These are phyloP conservation scores for Bucorvus abyssinicus DNA, from an alignment of 2,797 vertebrate genomes.

Conservation along the genomic window DNA sequence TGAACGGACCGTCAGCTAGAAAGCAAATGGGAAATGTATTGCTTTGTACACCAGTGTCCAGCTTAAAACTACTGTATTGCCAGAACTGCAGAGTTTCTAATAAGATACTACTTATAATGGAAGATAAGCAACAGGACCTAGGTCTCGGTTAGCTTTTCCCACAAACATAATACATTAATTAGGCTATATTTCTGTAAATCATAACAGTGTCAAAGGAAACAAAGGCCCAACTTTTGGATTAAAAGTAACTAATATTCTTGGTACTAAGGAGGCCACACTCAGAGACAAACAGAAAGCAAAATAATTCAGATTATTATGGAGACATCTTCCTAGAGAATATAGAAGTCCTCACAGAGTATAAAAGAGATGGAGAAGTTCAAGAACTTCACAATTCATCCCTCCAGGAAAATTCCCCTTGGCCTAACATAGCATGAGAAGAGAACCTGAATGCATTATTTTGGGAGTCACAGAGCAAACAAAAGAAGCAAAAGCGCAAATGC, in stretches of 20 bases:
- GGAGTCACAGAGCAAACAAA: neutral
- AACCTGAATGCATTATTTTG: neutral
- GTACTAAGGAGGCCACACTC: neutral
- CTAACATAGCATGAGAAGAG: neutral
- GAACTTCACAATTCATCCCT: neutral
- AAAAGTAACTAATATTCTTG: neutral
- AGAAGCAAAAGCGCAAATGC: neutral
- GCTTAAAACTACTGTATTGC: neutral
- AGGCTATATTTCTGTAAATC: neutral
- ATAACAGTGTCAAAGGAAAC: neutral
- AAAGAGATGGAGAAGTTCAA: neutral
- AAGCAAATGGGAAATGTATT: slow-evolving; percentile 8
- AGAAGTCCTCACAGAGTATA: neutral
- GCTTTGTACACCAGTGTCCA: neutral
- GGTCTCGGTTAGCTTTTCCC: neutral
- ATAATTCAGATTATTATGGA: neutral
- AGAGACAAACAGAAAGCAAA: neutral
- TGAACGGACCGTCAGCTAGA: slow-evolving; percentile 8
- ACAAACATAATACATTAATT: neutral
- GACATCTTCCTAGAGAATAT: neutral
- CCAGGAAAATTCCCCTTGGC: neutral
- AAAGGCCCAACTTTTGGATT: neutral
- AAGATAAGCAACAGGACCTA: neutral
- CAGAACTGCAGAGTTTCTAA: neutral
- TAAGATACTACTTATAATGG: neutral